Evolutionary conservation across 64 coral and sea anemone species (phyloP).

Genomic region (Pachyseris speciosa): DNA sequence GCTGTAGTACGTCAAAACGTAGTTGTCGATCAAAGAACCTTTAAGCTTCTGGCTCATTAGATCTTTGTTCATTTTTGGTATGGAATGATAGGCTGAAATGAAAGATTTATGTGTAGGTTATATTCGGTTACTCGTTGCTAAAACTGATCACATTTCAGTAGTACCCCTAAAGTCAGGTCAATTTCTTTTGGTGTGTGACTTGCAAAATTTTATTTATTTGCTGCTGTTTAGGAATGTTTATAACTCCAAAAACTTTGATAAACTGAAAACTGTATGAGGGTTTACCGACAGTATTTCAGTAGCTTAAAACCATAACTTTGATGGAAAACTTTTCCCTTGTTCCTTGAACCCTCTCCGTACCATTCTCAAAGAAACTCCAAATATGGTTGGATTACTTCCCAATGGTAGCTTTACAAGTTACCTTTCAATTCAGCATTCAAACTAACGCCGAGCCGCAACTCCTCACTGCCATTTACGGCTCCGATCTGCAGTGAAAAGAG

Average conservation of each 20-base stretch:
- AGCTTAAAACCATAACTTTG: too few species aligned
- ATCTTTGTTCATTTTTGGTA: slow-evolving; percentile 61
- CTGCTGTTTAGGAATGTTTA: too few species aligned
- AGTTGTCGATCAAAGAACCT: slow-evolving; percentile 96
- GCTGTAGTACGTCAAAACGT: slow-evolving; percentile 83
- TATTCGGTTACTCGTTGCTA: neutral
- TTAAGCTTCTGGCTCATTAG: slow-evolving; percentile 52
- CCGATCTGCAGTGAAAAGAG: slow-evolving; percentile 79
- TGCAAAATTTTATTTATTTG: too few species aligned
- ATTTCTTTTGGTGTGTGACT: too few species aligned
- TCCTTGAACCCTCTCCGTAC: too few species aligned
- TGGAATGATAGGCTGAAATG: slow-evolving; percentile 29
- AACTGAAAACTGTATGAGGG: too few species aligned
- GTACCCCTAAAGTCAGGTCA: too few species aligned
- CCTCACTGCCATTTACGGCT: slow-evolving; percentile 89
- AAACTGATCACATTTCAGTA: too few species aligned
- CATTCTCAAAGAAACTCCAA: too few species aligned
- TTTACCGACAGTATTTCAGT: too few species aligned
- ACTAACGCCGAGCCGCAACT: slow-evolving; percentile 84
- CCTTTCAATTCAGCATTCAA: slow-evolving; percentile 91
- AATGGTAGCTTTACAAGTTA: slow-evolving; percentile 41
- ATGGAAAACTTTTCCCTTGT: too few species aligned
- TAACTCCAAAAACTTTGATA: too few species aligned
- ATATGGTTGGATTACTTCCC: neutral
- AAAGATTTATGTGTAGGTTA: neutral